These are phyloP conservation scores for Falco peregrinus DNA, from an alignment of 2,797 vertebrate genomes.

Conservation along the genomic window DNA sequence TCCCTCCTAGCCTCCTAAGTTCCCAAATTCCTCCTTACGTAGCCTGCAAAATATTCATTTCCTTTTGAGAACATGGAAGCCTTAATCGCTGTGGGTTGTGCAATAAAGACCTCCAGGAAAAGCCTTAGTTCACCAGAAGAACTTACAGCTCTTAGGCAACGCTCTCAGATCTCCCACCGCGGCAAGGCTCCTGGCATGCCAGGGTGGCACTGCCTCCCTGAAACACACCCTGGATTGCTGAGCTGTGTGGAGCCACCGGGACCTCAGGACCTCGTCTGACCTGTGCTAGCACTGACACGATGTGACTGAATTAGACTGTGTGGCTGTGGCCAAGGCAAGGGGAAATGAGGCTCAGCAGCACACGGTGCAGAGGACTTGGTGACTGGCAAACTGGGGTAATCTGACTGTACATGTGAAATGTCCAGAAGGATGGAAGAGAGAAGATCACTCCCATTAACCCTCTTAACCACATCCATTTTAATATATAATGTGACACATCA, in stretches of 20 bases:
- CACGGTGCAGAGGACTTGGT: rapidly evolving
- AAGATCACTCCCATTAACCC: background rate
- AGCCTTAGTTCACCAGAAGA: background rate
- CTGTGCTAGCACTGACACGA: rapidly evolving
- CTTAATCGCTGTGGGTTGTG: background rate
- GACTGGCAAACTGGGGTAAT: background rate
- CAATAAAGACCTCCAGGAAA: slow-evolving; percentile 38
- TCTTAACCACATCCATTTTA: background rate
- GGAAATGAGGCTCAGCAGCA: background rate
- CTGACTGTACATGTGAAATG: background rate
- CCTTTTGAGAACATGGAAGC: slow-evolving; percentile 19
- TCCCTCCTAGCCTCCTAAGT: background rate
- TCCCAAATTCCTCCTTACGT: background rate
- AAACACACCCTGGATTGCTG: background rate
- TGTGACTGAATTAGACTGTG: rapidly evolving
- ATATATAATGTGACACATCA: too few species aligned
- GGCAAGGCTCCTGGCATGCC: rapidly evolving
- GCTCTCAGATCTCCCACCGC: rapidly evolving
- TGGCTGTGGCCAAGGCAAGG: background rate
- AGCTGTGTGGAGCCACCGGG: rapidly evolving
- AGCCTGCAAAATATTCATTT: slow-evolving; percentile 41
- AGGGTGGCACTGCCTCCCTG: rapidly evolving
- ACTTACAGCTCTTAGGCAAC: background rate
- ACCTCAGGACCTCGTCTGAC: background rate
- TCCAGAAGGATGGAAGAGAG: background rate